These are phyloP conservation scores for Prosopocoilus inquinatus DNA, from an alignment of 2,888 invertebrate genomes.

Conservation along the genomic window DNA sequence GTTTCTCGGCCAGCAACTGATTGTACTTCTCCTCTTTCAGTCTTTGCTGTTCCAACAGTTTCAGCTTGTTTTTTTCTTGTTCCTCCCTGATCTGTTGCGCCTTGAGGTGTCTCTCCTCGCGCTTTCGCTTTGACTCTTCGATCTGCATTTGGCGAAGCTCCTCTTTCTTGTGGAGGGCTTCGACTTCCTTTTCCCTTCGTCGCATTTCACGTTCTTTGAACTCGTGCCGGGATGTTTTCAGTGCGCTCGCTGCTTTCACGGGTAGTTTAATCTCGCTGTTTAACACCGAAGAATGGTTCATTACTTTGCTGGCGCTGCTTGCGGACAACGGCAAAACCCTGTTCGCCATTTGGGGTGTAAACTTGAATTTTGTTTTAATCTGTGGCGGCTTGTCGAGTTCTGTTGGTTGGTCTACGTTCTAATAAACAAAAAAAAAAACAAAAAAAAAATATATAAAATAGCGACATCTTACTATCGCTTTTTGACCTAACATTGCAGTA, in stretches of 20 bases:
- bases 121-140: constrained; percentile 56
- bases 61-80: constrained; percentile 53
- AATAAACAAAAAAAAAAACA: no score
- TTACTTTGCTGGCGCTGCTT: background rate
- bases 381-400: background rate
- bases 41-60: constrained; percentile 49
- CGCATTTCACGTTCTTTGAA: constrained; percentile 34
- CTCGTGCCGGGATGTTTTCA: constrained; percentile 38
- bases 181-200: constrained; percentile 37
- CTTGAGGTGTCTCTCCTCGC: constrained; percentile 49
- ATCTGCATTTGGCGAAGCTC: constrained; percentile 58
- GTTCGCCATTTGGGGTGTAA: constrained; percentile 8
- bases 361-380: background rate
- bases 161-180: constrained; percentile 59
- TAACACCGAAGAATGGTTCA: background rate
- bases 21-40: constrained; percentile 47
- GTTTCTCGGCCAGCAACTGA: constrained; percentile 36
- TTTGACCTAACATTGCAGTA: no score
- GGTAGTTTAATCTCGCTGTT: constrained; percentile 5
- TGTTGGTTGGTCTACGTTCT: no score
- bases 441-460: no score
- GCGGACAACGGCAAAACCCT: no score
- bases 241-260: constrained; percentile 32
- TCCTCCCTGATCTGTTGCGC: constrained; percentile 53
- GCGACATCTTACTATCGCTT: no score